These are phyloP conservation scores for Sarcophaga caerulescens DNA, from an alignment of 2,888 invertebrate genomes.

Conservation along the genomic window DNA sequence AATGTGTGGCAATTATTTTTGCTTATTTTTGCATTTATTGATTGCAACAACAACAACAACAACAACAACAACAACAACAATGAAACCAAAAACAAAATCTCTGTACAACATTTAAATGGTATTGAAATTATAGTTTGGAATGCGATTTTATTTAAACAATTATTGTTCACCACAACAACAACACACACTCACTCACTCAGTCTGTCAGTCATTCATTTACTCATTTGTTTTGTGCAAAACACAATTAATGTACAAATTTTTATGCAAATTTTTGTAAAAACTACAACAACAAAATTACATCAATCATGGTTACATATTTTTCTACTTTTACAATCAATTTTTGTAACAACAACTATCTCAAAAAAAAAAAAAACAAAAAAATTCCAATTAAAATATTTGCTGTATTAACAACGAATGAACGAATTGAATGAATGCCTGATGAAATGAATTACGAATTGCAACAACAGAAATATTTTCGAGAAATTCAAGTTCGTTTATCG, in stretches of 20 bases:
- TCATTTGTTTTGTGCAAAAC: slow-evolving; percentile 14
- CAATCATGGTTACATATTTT: slow-evolving; percentile 37
- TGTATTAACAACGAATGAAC: not conserved
- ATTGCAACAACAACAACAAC: not conserved
- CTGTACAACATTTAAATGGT: slow-evolving; percentile 72
- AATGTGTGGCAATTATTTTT: slow-evolving; percentile 26
- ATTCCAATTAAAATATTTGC: slow-evolving; percentile 43
- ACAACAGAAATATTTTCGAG: too few relatives aligned
- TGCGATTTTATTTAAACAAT: slow-evolving; percentile 62
- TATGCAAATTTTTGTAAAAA: slow-evolving; percentile 53
- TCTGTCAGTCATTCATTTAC: not conserved
- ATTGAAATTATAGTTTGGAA: slow-evolving; percentile 78
- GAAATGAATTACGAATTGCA: too few relatives aligned
- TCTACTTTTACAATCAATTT: slow-evolving; percentile 1
- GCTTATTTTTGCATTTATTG: slow-evolving; percentile 44
- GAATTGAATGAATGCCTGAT: too few relatives aligned
- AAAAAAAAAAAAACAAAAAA: slow-evolving; percentile 1
- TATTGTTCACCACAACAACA: slow-evolving; percentile 7
- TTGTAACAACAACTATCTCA: not conserved
- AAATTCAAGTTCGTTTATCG: too few relatives aligned
- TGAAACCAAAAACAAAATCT: slow-evolving; percentile 20
- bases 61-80: slow-evolving; percentile 23
- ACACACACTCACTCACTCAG: slow-evolving; percentile 1
- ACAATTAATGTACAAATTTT: slow-evolving; percentile 53
- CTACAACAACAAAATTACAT: not conserved